Evolutionary conservation across 2,888 invertebrate species (phyloP), one percentile per base, ranked within the genome.

Genomic region (Lamproptera curius): DNA sequence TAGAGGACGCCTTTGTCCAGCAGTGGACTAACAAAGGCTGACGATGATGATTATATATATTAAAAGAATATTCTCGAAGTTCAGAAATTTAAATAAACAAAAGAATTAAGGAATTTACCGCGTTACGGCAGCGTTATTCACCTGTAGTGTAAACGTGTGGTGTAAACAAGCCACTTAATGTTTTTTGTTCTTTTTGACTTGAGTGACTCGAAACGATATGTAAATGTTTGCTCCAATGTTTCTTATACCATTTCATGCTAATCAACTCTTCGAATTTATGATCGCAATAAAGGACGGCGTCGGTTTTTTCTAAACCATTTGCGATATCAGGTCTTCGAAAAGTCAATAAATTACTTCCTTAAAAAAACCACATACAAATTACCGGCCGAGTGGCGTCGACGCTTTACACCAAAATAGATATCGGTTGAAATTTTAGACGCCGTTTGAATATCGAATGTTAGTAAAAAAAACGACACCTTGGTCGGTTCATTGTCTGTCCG

Each of bases 381-480:
- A 6, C 6, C 28, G 10, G n/a, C 28, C 28, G 9, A 28, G n/a
- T n/a, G n/a, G n/a, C n/a, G n/a, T n/a, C n/a, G n/a, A 26, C 37
- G 16, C 37, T 10, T 23, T 11, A 6, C 15, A 8, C 10, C 34
- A 44, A 39, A 40, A 36, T 15, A 36, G 14, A 40, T 17, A 28
- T 11, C 16, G 15, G n/a, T 31, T 35, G 49, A 41, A 49, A 49
- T 40, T 15, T 40, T 49, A 49, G 44, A 49, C 35, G 40, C 31
- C 40, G 31, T 41, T 49, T 28, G 40, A 40, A 49, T 49, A 49
- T 49, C 49, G 49, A 40, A 40, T 49, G 44, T 40, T 44, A 31
- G 38, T 35, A 44, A 49, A 47, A 48, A 48, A 44, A 31, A n/a
- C n/a, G n/a, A 40, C 39, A 43, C 49, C 49, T 49, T 44, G 43